phyloP scores from a whole-genome alignment of 2,113 vertebrate species.

The Oryzias celebensis region DNA sequence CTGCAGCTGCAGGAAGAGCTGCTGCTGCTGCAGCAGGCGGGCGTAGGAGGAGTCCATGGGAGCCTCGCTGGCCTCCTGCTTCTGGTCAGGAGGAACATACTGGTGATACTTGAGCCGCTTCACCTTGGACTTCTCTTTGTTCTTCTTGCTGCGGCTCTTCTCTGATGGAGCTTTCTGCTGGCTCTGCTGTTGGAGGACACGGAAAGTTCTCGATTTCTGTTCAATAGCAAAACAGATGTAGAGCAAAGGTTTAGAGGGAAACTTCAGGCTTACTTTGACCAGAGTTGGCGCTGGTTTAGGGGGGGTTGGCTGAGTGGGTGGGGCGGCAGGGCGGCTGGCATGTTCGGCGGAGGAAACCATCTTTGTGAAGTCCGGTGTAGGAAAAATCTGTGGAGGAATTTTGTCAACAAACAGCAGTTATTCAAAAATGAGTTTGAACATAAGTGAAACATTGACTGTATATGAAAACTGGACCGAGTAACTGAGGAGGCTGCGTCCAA shows the following conservation, averaged over 20 bases:
- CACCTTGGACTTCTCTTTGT: conserved; percentile 92
- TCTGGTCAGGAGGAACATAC: conserved; percentile 98
- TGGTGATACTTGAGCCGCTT: conserved; percentile 98
- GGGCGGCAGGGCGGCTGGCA: conserved; percentile 56
- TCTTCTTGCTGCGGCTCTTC: conserved; percentile 94
- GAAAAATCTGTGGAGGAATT: conserved; percentile 73
- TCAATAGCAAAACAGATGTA: background rate
- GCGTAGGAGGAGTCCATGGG: conserved; percentile 98
- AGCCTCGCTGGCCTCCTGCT: conserved; percentile 86
- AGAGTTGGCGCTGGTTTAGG: conserved; percentile 85
- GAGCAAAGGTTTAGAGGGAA: background rate
- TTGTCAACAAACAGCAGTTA: too few species aligned
- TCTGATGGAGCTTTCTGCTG: conserved; percentile 88
- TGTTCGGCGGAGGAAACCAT: conserved; percentile 69
- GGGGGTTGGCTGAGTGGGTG: conserved; percentile 64
- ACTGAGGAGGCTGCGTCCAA: too few species aligned
- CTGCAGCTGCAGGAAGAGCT: conserved; percentile 97
- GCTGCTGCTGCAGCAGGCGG: conserved; percentile 95
- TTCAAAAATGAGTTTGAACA: too few species aligned
- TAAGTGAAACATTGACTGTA: too few species aligned
- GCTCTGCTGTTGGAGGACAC: conserved; percentile 82
- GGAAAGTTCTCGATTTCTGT: background rate
- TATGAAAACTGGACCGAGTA: too few species aligned
- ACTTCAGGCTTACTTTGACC: conserved; percentile 84
- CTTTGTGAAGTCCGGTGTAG: conserved; percentile 85